Evolutionary conservation across 2,797 vertebrate species (phyloP).

Genomic region (Pelochelys cantorii): DNA sequence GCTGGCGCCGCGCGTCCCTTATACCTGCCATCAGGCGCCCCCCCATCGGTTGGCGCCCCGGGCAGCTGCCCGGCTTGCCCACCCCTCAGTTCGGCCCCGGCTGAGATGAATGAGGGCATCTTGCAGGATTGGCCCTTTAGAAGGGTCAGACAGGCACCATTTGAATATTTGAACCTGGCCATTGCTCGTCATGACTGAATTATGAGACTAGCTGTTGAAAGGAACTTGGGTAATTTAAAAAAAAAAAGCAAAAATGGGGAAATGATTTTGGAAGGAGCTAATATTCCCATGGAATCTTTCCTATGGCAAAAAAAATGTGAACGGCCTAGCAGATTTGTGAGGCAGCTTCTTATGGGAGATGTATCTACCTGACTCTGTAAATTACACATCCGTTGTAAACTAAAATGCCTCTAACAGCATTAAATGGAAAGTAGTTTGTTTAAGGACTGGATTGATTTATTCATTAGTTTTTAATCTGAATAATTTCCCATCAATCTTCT

Average conservation of each 20-base stretch:
- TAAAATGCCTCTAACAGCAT: background rate
- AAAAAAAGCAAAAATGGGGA: background rate
- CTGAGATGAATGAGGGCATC: background rate
- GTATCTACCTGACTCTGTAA: background rate
- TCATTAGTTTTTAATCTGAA: slow-evolving; percentile 51
- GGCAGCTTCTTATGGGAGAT: slow-evolving; percentile 1
- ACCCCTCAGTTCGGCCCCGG: too few species aligned
- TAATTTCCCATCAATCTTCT: slow-evolving; percentile 33
- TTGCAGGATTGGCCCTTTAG: background rate
- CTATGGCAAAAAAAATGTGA: background rate
- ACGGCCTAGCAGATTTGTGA: background rate
- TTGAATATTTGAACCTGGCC: background rate
- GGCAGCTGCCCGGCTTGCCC: too few species aligned
- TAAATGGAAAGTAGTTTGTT: background rate
- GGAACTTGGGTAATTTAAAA: background rate
- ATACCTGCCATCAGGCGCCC: too few species aligned
- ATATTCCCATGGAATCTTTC: background rate
- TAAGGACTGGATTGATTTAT: slow-evolving; percentile 23
- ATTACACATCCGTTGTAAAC: slow-evolving; percentile 2
- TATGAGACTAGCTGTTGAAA: background rate
- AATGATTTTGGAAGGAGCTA: background rate
- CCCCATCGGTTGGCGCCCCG: too few species aligned
- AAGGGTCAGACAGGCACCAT: background rate
- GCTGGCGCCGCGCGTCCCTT: too few species aligned
- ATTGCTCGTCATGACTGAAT: background rate